Conservation (phyloP, 2,113 vertebrate species). For the Guaruba guarouba region DNA sequence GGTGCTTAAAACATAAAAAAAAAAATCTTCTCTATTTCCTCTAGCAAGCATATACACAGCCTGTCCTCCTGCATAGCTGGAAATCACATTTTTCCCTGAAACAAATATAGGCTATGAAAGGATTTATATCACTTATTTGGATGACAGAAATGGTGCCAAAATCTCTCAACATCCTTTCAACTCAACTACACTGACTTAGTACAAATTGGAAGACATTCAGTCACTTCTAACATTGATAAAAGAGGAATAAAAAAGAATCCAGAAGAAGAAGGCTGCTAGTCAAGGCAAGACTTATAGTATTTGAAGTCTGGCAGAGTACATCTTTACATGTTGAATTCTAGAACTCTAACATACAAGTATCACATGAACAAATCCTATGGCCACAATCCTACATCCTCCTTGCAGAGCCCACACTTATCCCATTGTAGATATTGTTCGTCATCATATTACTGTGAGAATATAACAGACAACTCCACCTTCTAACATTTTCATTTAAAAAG, state of each 20-base stretch:
- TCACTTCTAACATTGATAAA: background rate
- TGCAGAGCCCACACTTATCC: background rate
- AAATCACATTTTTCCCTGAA: background rate
- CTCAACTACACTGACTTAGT: background rate
- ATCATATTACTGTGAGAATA: background rate
- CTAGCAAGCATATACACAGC: background rate
- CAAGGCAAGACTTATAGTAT: background rate
- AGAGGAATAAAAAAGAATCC: background rate
- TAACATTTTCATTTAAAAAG: background rate
- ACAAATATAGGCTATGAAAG: background rate
- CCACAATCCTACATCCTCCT: background rate
- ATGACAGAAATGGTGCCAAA: constrained; percentile 35
- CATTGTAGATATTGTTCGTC: background rate
- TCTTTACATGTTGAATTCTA: background rate
- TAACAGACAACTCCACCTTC: background rate
- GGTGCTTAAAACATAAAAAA: background rate
- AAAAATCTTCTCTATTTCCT: constrained; percentile 10
- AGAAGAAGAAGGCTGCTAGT: background rate
- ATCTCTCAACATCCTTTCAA: background rate
- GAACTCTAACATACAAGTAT: background rate
- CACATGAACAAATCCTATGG: background rate
- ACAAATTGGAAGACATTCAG: background rate
- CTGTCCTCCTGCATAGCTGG: background rate
- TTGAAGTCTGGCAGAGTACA: background rate
- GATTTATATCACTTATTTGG: background rate